Conservation (phyloP, 2,888 invertebrate species). For the Rhaphigaster nebulosa region DNA sequence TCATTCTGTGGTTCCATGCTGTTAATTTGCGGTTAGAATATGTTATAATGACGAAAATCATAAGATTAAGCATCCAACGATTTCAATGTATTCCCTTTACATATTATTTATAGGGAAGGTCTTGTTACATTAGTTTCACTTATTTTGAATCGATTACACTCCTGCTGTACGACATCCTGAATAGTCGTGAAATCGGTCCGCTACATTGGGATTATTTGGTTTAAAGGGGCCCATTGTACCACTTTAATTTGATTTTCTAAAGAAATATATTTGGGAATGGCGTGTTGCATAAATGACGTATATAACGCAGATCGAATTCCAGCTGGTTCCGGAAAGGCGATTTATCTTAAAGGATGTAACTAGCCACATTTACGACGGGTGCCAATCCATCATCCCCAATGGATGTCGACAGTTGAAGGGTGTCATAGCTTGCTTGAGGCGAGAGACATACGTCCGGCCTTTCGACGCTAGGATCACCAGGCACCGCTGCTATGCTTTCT, state of each 20-base stretch:
- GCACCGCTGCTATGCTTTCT: neutral
- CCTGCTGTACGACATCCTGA: neutral
- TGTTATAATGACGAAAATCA: too few species aligned
- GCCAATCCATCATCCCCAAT: neutral
- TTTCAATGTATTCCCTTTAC: neutral
- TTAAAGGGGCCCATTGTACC: neutral
- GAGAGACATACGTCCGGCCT: neutral
- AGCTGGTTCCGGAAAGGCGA: neutral
- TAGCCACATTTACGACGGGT: neutral
- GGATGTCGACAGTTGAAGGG: neutral
- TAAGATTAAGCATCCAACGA: neutral
- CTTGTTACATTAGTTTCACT: neutral
- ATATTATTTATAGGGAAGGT: neutral
- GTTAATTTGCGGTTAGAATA: too few species aligned
- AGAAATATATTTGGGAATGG: neutral
- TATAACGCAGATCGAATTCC: neutral
- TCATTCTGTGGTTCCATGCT: too few species aligned
- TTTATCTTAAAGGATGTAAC: neutral
- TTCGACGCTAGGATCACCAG: neutral
- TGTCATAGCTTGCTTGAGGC: neutral
- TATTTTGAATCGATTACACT: neutral
- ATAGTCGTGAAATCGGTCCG: neutral
- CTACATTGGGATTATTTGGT: neutral
- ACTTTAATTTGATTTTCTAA: constrained; percentile 1
- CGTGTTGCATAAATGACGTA: neutral